Percentiles rank a stretch among this genome's conserved stretches.
These are phyloP conservation scores for Chrysolina haemoptera DNA, from an alignment of 2,888 invertebrate species.

Conservation along the genomic window DNA sequence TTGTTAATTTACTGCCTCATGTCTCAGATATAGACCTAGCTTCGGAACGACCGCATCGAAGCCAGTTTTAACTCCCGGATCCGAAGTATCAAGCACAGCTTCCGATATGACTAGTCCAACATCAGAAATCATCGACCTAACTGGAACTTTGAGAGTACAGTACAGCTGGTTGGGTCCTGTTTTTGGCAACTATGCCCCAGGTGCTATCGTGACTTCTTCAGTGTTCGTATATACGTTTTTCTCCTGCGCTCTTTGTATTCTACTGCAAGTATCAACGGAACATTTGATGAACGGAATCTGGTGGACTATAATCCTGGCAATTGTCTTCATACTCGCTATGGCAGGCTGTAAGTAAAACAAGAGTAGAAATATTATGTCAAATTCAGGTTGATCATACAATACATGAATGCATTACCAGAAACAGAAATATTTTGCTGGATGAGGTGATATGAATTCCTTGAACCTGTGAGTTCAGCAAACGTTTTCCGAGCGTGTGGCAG, in stretches of 20 bases:
- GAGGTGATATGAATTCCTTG: too few species aligned
- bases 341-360: slow-evolving; percentile 74
- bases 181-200: slow-evolving; percentile 83
- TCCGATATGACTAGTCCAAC: slow-evolving; percentile 66
- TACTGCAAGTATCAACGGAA: slow-evolving; percentile 74
- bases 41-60: slow-evolving; percentile 56
- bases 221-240: slow-evolving; percentile 80
- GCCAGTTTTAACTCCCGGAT: slow-evolving; percentile 62
- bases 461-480: too few species aligned
- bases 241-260: slow-evolving; percentile 80
- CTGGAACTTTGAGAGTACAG: slow-evolving; percentile 83
- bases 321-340: slow-evolving; percentile 76
- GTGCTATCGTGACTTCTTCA: slow-evolving; percentile 81
- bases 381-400: too few species aligned
- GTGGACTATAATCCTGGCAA: slow-evolving; percentile 79
- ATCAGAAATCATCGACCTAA: slow-evolving; percentile 70
- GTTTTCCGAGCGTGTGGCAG: too few species aligned
- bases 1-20: background rate
- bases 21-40: slow-evolving; percentile 59
- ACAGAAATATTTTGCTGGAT: too few species aligned
- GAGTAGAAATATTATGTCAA: too few species aligned
- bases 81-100: slow-evolving; percentile 66
- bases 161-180: slow-evolving; percentile 83
- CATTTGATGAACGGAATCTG: slow-evolving; percentile 73
- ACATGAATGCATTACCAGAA: too few species aligned